Percentiles rank a stretch among this genome's conserved stretches.
Conservation (phyloP, 2,797 vertebrate genomes). For the Holocentrus rufus region DNA sequence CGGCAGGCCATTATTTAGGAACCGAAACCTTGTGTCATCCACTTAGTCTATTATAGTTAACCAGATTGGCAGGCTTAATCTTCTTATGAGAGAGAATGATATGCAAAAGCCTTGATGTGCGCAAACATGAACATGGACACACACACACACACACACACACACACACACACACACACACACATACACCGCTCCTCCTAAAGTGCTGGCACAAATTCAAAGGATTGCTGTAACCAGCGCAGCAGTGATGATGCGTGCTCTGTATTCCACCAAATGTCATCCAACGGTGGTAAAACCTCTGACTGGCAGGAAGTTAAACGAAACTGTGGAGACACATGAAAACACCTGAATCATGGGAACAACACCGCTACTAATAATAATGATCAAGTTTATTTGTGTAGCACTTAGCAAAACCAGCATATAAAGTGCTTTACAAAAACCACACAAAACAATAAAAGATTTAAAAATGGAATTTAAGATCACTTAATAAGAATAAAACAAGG, state of each 20-base stretch:
- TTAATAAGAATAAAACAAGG: too few relatives aligned
- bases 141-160: slow-evolving; percentile 3
- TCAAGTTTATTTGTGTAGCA: too few relatives aligned
- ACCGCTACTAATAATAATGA: too few relatives aligned
- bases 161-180: slow-evolving; percentile 4
- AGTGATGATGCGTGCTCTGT: neutral
- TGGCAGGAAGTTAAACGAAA: too few relatives aligned
- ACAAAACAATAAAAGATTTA: too few relatives aligned
- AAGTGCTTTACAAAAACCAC: too few relatives aligned
- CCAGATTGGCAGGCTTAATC: slow-evolving; percentile 16
- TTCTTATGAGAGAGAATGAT: neutral
- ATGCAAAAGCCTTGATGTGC: neutral
- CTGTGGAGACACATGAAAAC: too few relatives aligned
- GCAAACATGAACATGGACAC: neutral
- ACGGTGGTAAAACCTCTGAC: neutral
- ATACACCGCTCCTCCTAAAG: neutral
- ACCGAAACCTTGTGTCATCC: neutral
- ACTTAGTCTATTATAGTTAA: slow-evolving; percentile 6
- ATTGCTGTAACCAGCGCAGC: neutral
- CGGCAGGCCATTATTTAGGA: neutral
- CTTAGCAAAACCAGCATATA: too few relatives aligned
- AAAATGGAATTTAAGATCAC: too few relatives aligned
- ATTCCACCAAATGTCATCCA: neutral
- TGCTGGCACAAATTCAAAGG: neutral
- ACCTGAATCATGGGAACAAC: too few relatives aligned